These are phyloP conservation scores for Charaxes varanes DNA, from an alignment of 1,140 invertebrate genomes.

Conservation along the genomic window DNA sequence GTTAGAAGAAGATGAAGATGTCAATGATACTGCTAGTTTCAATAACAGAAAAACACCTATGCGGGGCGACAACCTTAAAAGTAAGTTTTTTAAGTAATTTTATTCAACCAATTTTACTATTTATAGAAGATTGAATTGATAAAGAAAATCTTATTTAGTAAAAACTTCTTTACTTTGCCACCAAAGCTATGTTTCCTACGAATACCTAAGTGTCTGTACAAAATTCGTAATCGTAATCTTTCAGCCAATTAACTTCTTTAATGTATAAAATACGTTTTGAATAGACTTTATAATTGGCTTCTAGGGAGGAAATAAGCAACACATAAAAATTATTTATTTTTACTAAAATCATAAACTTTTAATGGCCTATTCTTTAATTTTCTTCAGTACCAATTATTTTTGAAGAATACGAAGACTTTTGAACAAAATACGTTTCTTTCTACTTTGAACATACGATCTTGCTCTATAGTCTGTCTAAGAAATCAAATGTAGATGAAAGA, in stretches of 20 bases:
- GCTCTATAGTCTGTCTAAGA: too few species aligned
- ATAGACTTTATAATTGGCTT: conserved; percentile 6
- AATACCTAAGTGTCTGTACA: too few species aligned
- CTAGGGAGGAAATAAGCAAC: conserved; percentile 6
- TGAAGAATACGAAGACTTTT: too few species aligned
- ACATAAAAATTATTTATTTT: conserved; percentile 2
- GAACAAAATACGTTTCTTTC: too few species aligned
- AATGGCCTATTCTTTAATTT: conserved; percentile 7
- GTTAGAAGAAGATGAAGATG: conserved; percentile 24
- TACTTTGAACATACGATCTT: too few species aligned
- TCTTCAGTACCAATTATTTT: conserved; percentile 3
- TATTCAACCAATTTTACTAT: not conserved
- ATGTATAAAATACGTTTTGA: conserved; percentile 6
- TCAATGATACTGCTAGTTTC: conserved; percentile 22
- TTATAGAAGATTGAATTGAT: too few species aligned
- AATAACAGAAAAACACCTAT: conserved; percentile 31
- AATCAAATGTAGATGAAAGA: too few species aligned
- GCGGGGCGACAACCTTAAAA: conserved; percentile 28
- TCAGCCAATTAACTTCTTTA: too few species aligned
- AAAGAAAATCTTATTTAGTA: too few species aligned
- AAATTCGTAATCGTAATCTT: too few species aligned
- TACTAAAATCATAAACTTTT: conserved; percentile 5
- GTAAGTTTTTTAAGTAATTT: conserved; percentile 22
- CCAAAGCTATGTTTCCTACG: too few species aligned
- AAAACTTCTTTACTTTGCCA: too few species aligned